phyloP scores from a whole-genome alignment of 2,113 vertebrate species.

The Hyperoodon ampullatus region DNA sequence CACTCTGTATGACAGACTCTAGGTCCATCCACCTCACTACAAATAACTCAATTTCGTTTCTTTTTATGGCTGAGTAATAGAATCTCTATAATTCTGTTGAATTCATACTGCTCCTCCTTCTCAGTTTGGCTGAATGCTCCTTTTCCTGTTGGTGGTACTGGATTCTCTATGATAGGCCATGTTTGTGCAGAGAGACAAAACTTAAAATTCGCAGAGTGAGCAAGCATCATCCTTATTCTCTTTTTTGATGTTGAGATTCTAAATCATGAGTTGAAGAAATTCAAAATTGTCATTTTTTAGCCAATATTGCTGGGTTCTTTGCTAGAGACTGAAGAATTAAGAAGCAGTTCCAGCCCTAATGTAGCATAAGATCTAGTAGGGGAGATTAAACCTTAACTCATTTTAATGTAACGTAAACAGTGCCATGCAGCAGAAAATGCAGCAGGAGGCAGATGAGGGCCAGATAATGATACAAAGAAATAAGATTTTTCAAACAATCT shows the following conservation, averaged over 20 bases:
- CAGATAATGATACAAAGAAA: not conserved
- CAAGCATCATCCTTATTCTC: not conserved
- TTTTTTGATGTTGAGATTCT: not conserved
- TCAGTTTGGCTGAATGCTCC: not conserved
- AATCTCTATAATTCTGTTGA: not conserved
- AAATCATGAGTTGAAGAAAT: not conserved
- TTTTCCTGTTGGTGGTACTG: not conserved
- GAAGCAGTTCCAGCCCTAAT: not conserved
- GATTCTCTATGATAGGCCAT: not conserved
- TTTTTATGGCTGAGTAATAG: too few relatives aligned
- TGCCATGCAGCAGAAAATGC: not conserved
- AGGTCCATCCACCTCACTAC: too few relatives aligned
- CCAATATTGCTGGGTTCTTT: not conserved
- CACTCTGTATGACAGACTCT: too few relatives aligned
- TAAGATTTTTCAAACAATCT: not conserved
- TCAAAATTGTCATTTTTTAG: not conserved
- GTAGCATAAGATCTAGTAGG: not conserved
- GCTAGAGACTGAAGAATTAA: not conserved
- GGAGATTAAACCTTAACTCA: not conserved
- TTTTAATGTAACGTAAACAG: not conserved
- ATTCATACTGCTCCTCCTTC: not conserved
- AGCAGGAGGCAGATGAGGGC: not conserved
- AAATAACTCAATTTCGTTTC: too few relatives aligned
- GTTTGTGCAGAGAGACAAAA: not conserved
- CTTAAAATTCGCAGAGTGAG: not conserved